Evolutionary conservation across 2,888 invertebrate species (phyloP), one percentile per base, ranked within the genome.

Genomic region (Glyphotaelius pellucidus): DNA sequence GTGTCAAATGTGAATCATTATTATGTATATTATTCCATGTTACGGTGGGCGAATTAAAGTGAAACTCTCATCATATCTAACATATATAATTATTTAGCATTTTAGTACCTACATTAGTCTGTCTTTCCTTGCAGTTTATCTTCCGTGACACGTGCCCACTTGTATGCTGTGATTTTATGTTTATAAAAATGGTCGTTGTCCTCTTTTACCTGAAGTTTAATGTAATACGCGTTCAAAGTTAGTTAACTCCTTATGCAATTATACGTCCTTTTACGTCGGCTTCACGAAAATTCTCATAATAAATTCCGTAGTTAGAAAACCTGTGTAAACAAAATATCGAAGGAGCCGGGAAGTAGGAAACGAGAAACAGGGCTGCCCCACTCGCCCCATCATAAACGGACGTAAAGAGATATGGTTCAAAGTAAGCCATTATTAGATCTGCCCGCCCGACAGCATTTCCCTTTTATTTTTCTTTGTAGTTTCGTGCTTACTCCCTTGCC

Each of bases 381-480:
- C 87, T 14, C 32, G 67, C 87, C 67, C 87, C 87, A 15, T 87
- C 88, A 89, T 89, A 89, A 88, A 89, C 88, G 88, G 80, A 86
- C 86, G 88, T 31, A 91, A 42, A 93, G 81, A 90, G 89, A 89
- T 83, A 89, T 89, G 89, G 83, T 91, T 93, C 93, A 91, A 91
- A 92, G 91, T 90, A 84, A 83, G 89, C 89, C 92, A 52, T 92
- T 93, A 93, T 93, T 92, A 93, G 91, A 93, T 92, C 93, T 90
- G 31, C 87, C 52, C 87, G 47, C 89, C 91, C 90, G 79, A 91
- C 91, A 91, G 88, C 91, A 90, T 92, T 92, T 93, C 90, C 91
- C 88, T 90, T 84, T 83, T 90, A 80, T 89, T 90, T 90, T 91
- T 91, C 90, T 90, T 90, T 92, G 89, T 92, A 84, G 83, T 85